phyloP scores from a whole-genome alignment of 2,888 invertebrate species.

The Calliphora vomitoria region DNA sequence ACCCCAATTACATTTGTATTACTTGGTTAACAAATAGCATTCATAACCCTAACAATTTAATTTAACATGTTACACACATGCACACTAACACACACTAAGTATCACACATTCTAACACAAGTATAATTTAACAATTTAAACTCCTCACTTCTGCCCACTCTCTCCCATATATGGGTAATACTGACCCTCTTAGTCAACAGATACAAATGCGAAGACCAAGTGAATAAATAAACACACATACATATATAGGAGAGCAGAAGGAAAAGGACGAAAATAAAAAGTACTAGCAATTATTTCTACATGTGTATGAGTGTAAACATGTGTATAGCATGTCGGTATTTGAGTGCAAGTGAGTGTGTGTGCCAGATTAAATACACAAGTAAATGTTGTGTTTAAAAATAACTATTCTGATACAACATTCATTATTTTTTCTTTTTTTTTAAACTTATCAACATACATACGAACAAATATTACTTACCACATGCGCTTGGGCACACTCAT shows the following conservation, averaged over 20 bases:
- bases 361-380: conserved; percentile 33
- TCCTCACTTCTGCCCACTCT: not conserved
- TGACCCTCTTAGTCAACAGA: conserved; percentile 9
- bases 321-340: conserved; percentile 2
- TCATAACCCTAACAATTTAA: conserved; percentile 52
- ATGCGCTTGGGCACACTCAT: conserved; percentile 93
- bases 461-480: conserved; percentile 86
- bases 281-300: conserved; percentile 25
- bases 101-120: not conserved
- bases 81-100: not conserved
- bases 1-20: conserved; percentile 56
- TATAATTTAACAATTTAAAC: conserved; percentile 7
- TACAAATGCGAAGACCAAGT: conserved; percentile 75
- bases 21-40: conserved; percentile 56
- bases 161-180: not conserved
- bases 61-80: conserved; percentile 39
- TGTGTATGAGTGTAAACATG: conserved; percentile 4
- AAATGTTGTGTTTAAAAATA: conserved; percentile 47
- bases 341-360: not conserved
- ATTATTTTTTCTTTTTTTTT: no score
- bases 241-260: not conserved
- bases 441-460: not conserved
- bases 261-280: conserved; percentile 60
- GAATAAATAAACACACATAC: conserved; percentile 78
- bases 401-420: conserved; percentile 25